Percentiles rank a stretch among this genome's conserved stretches.
Conservation (phyloP, 2,113 vertebrate species). For the Lamprotornis superbus region DNA sequence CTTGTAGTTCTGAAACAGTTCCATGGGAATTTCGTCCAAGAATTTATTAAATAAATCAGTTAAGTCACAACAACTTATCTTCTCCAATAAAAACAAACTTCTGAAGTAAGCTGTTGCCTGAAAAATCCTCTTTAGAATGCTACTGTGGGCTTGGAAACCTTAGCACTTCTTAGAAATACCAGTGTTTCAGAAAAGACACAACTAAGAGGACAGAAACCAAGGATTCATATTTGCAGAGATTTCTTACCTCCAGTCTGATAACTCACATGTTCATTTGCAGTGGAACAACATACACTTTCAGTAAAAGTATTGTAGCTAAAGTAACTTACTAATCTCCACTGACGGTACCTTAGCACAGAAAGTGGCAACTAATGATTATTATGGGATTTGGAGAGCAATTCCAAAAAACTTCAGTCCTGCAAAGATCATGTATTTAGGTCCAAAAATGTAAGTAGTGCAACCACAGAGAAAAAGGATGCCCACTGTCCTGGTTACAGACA, state of each 20-base stretch:
- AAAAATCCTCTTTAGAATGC: not conserved
- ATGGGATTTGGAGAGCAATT: not conserved
- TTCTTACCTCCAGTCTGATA: not conserved
- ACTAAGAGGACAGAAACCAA: rapidly evolving
- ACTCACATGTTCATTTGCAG: not conserved
- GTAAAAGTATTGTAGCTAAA: not conserved
- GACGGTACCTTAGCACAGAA: not conserved
- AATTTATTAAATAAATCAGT: not conserved
- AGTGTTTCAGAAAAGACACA: not conserved
- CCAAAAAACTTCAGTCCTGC: not conserved
- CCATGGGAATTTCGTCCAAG: not conserved
- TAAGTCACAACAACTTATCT: not conserved
- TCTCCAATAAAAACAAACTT: not conserved
- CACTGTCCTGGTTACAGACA: rapidly evolving
- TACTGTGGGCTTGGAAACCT: not conserved
- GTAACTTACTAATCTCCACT: not conserved
- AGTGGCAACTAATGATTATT: not conserved
- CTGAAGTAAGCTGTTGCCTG: not conserved
- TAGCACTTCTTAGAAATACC: not conserved
- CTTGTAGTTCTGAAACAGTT: not conserved
- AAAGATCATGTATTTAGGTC: not conserved
- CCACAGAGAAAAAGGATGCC: not conserved
- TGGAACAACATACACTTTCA: not conserved
- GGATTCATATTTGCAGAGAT: not conserved
- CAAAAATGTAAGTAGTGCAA: not conserved